phyloP scores from a whole-genome alignment of 92 coral and sea anemone genomes.

The Siderastrea siderea region DNA sequence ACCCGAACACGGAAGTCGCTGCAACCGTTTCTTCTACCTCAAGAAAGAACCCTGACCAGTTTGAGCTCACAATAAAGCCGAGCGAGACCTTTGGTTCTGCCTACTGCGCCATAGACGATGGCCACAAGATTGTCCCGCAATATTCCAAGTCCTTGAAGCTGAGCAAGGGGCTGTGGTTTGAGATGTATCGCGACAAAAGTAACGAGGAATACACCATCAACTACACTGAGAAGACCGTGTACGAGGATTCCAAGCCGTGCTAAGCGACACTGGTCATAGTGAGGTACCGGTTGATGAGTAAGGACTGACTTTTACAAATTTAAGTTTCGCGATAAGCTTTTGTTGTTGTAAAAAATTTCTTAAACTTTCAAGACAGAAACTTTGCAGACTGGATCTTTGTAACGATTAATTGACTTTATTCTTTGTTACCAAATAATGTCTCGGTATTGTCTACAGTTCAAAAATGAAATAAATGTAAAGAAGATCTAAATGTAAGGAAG shows the following conservation, averaged over 20 bases:
- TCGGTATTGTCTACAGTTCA: too few relatives aligned
- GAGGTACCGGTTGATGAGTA: neutral
- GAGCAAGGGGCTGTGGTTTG: conserved; percentile 59
- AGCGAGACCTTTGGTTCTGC: conserved; percentile 67
- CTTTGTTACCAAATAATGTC: too few relatives aligned
- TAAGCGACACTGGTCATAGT: neutral
- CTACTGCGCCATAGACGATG: conserved; percentile 78
- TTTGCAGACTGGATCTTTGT: too few relatives aligned
- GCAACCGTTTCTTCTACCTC: conserved; percentile 8
- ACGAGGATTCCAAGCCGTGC: conserved; percentile 43
- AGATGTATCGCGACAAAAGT: conserved; percentile 70
- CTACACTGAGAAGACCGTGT: conserved; percentile 63
- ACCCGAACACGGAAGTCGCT: conserved; percentile 35
- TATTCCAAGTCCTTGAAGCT: conserved; percentile 44
- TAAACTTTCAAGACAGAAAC: too few relatives aligned
- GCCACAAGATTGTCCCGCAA: conserved; percentile 68
- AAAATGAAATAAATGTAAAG: too few relatives aligned
- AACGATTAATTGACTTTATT: too few relatives aligned
- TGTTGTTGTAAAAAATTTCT: too few relatives aligned
- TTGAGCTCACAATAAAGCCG: conserved; percentile 66
- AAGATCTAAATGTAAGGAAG: too few relatives aligned
- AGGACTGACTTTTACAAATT: too few relatives aligned
- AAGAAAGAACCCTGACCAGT: conserved; percentile 75
- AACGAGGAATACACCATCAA: conserved; percentile 66
- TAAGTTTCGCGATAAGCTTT: too few relatives aligned